A percentile compares a stretch with the other conserved stretches of the same genome.
These are phyloP conservation scores for Antheraea assamensis DNA, from an alignment of 2,888 invertebrate genomes.

Conservation along the genomic window DNA sequence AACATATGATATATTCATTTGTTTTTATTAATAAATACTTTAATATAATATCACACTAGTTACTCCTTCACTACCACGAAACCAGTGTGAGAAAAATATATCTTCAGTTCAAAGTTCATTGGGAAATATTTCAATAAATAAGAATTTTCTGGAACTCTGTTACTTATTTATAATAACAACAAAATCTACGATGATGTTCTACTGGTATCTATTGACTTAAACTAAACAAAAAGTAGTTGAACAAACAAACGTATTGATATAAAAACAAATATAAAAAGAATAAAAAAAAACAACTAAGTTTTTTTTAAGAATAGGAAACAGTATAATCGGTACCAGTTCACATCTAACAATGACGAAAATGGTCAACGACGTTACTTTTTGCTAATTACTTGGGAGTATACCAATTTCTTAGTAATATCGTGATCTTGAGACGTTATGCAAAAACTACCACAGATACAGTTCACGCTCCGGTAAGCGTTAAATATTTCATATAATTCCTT, in stretches of 20 bases:
- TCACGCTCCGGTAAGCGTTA: slow-evolving; percentile 35
- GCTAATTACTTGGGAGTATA: slow-evolving; percentile 31
- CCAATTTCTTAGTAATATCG: slow-evolving; percentile 36
- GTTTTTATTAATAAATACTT: too few species aligned
- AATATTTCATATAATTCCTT: slow-evolving; percentile 37
- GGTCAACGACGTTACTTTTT: slow-evolving; percentile 33
- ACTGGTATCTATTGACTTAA: too few species aligned
- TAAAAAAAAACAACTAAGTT: neutral
- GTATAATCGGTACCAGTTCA: neutral
- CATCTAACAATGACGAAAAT: slow-evolving; percentile 4
- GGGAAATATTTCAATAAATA: neutral
- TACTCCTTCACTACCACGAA: too few species aligned
- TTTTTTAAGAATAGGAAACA: neutral
- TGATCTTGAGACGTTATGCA: slow-evolving; percentile 29
- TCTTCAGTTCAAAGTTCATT: neutral
- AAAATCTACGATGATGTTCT: neutral
- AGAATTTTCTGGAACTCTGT: neutral
- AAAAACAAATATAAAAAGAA: neutral
- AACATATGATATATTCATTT: too few species aligned
- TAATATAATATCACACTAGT: too few species aligned
- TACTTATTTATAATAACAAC: too few species aligned
- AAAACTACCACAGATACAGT: slow-evolving; percentile 34
- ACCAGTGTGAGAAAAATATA: neutral
- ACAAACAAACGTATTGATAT: neutral
- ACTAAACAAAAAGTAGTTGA: neutral